phyloP scores from a whole-genome alignment of 2,888 invertebrate species.

The Stictocephala bisonia region DNA sequence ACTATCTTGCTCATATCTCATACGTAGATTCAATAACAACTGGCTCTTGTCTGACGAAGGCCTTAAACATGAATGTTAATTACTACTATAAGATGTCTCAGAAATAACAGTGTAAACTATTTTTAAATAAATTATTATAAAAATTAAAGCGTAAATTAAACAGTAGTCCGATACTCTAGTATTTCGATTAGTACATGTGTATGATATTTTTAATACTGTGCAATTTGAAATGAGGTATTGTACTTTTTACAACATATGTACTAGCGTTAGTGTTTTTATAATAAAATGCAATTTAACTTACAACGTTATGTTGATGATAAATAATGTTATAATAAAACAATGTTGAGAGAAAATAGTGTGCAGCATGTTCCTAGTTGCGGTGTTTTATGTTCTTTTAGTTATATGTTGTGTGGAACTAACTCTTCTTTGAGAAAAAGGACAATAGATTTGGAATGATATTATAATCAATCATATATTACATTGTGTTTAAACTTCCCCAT shows the following conservation, averaged over 20 bases:
- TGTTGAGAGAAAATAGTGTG: constrained; percentile 30
- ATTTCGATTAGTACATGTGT: constrained; percentile 21
- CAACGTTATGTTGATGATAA: constrained; percentile 36
- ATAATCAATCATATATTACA: no score
- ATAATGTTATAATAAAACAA: constrained; percentile 22
- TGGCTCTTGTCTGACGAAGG: constrained; percentile 37
- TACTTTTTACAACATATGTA: constrained; percentile 37
- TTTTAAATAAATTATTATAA: constrained; percentile 41
- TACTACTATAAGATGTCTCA: constrained; percentile 39
- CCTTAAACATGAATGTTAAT: constrained; percentile 45
- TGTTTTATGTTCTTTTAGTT: no score
- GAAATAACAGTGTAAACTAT: constrained; percentile 42
- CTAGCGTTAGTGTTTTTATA: constrained; percentile 34
- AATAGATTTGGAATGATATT: no score
- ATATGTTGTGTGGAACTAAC: no score
- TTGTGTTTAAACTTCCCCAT: no score
- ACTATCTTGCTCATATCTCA: constrained; percentile 34
- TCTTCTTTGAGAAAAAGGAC: no score
- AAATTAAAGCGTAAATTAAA: constrained; percentile 33
- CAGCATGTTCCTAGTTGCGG: constrained; percentile 3
- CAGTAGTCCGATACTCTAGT: constrained; percentile 17
- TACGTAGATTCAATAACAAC: constrained; percentile 22
- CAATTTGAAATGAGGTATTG: constrained; percentile 1
- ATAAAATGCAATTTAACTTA: constrained; percentile 36
- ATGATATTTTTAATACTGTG: constrained; percentile 36